Evolutionary conservation across 2,888 invertebrate genomes (phyloP).

Genomic region (Callyntrura guangdongensis): DNA sequence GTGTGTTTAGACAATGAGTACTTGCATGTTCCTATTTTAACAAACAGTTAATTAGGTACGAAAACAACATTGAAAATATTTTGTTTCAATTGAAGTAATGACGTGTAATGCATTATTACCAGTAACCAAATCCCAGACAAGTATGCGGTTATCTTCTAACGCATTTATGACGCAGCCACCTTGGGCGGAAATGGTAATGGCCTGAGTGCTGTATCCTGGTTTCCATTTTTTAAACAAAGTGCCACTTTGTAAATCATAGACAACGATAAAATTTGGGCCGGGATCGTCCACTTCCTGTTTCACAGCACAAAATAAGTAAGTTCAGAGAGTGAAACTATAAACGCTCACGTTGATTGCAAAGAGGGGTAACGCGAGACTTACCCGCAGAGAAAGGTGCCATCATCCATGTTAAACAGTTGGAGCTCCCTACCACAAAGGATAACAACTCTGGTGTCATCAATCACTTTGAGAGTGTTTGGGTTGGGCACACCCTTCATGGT

Average conservation of each 20-base stretch:
- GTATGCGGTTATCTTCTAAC: conserved; percentile 92
- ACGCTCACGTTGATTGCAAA: neutral
- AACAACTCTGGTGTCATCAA: conserved; percentile 90
- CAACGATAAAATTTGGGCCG: conserved; percentile 95
- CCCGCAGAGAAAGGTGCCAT: conserved; percentile 90
- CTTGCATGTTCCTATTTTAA: conserved; percentile 89
- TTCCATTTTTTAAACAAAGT: conserved; percentile 97
- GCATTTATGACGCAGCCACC: conserved; percentile 94
- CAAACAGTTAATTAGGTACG: too few species aligned
- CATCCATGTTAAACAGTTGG: conserved; percentile 92
- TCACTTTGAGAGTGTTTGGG: conserved; percentile 92
- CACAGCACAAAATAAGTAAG: conserved; percentile 17
- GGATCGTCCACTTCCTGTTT: conserved; percentile 90
- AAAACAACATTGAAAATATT: neutral
- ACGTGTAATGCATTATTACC: conserved; percentile 86
- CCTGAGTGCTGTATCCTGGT: conserved; percentile 93
- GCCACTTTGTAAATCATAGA: conserved; percentile 95
- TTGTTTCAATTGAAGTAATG: neutral
- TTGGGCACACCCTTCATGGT: conserved; percentile 91
- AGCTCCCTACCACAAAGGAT: conserved; percentile 94
- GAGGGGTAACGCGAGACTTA: conserved; percentile 80
- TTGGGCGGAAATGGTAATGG: conserved; percentile 94
- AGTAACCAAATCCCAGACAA: conserved; percentile 95
- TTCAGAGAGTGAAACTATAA: neutral
- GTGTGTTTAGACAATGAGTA: conserved; percentile 92